A percentile compares a stretch with the other conserved stretches of the same genome.
phyloP scores from a whole-genome alignment of 1,140 invertebrate species.

The Drosophila arawakana region DNA sequence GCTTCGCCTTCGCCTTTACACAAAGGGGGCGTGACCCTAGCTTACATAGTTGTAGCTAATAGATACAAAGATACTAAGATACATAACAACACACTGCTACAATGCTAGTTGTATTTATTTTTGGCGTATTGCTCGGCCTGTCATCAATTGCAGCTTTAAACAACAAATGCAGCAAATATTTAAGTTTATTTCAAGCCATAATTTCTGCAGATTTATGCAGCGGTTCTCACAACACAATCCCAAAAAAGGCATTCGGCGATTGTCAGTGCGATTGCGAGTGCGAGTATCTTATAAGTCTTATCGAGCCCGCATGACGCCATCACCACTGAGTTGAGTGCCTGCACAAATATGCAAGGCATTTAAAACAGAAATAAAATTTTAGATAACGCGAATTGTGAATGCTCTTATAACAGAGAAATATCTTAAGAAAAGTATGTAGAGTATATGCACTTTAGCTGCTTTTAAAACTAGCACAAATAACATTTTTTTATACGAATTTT shows the following conservation, averaged over 20 bases:
- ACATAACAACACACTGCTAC: conserved; percentile 6
- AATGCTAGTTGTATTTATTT: conserved; percentile 22
- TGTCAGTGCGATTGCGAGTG: too few species aligned
- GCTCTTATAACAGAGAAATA: conserved; percentile 22
- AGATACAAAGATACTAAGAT: conserved; percentile 31
- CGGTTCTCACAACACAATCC: conserved; percentile 37
- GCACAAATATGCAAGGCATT: conserved; percentile 75
- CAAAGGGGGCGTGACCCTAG: conserved; percentile 50
- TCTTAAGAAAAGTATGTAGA: neutral
- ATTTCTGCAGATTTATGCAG: conserved; percentile 60
- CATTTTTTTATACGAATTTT: too few species aligned
- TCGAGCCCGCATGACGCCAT: conserved; percentile 69
- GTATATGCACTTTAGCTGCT: too few species aligned
- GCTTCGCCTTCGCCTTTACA: conserved; percentile 16
- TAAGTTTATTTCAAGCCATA: conserved; percentile 39
- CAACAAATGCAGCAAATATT: neutral
- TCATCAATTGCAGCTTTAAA: conserved; percentile 56
- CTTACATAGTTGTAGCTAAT: conserved; percentile 58
- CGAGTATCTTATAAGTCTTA: conserved; percentile 53
- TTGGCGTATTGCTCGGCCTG: conserved; percentile 8
- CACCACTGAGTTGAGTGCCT: conserved; percentile 15
- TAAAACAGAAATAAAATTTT: conserved; percentile 31
- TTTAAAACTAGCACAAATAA: too few species aligned
- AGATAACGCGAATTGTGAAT: conserved; percentile 1
- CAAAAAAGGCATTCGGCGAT: conserved; percentile 29